These are phyloP conservation scores for Scaeva pyrastri DNA, from an alignment of 2,888 invertebrate genomes.

Conservation along the genomic window DNA sequence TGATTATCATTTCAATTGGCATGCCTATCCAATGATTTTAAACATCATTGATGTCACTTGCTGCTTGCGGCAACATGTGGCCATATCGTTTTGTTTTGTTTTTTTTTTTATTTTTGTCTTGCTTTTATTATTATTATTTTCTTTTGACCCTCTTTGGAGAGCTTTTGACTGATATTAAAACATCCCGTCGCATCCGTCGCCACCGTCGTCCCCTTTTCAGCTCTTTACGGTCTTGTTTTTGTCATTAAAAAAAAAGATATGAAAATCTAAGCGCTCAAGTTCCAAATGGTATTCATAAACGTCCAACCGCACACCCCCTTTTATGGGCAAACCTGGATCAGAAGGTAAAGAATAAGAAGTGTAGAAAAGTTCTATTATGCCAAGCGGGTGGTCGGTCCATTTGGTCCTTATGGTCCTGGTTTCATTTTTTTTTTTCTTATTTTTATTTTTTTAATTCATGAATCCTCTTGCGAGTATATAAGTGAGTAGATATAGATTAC, in stretches of 20 bases:
- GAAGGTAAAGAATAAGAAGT: not conserved
- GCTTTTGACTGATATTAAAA: conserved; percentile 7
- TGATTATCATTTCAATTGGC: conserved; percentile 27
- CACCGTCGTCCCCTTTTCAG: not conserved
- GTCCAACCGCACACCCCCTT: conserved; percentile 49
- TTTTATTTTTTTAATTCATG: not conserved
- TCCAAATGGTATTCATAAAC: conserved; percentile 52
- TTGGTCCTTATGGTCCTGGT: not conserved
- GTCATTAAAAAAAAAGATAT: conserved; percentile 38
- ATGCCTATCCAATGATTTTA: conserved; percentile 14
- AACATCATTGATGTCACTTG: conserved; percentile 7
- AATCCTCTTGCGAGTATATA: not conserved
- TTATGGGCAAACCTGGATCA: conserved; percentile 7
- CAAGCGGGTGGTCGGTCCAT: conserved; percentile 27
- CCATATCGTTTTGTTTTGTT: not conserved
- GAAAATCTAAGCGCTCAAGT: conserved; percentile 28
- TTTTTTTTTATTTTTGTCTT: not conserved
- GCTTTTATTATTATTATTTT: not conserved
- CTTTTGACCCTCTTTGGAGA: not conserved
- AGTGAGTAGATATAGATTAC: conserved; percentile 3
- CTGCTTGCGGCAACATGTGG: conserved; percentile 33
- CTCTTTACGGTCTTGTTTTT: conserved; percentile 34
- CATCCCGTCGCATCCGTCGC: too few species aligned
- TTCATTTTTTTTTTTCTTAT: not conserved
- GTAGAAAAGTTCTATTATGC: conserved; percentile 32